A percentile compares a stretch with the other conserved stretches of the same genome.
phyloP scores from a whole-genome alignment of 2,888 invertebrate species.

The Cheilosia soror region DNA sequence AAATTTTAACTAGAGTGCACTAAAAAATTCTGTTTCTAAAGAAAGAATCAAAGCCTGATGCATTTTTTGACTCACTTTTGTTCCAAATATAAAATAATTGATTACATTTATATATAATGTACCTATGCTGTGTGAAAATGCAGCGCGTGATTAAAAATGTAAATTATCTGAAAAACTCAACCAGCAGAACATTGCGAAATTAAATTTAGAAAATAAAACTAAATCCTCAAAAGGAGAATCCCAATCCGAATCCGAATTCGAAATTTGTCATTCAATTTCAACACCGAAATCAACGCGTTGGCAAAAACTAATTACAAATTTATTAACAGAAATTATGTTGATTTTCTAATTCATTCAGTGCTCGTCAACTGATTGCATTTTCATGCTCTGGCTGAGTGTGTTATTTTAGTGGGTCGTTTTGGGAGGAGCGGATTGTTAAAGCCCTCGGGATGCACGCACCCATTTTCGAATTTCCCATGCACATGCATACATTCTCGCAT shows the following conservation, averaged over 20 bases:
- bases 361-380: constrained; percentile 68
- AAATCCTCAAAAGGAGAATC: background rate
- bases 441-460: constrained; percentile 21
- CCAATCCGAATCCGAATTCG: background rate
- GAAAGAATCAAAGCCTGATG: no score
- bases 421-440: background rate
- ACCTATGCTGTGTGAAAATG: no score
- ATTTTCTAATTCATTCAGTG: constrained; percentile 71
- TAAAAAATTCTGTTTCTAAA: no score
- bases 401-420: constrained; percentile 11
- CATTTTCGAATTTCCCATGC: background rate
- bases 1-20: no score
- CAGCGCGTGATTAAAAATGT: background rate
- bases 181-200: background rate
- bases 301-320: constrained; percentile 60
- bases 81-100: no score
- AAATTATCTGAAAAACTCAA: background rate
- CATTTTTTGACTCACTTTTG: no score
- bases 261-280: constrained; percentile 8
- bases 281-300: constrained; percentile 29
- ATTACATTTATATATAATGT: no score
- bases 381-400: constrained; percentile 21
- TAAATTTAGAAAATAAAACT: background rate
- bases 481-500: background rate
- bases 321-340: constrained; percentile 68